These are phyloP conservation scores for Lucifuga dentata DNA, from an alignment of 2,113 vertebrate genomes.

Conservation along the genomic window DNA sequence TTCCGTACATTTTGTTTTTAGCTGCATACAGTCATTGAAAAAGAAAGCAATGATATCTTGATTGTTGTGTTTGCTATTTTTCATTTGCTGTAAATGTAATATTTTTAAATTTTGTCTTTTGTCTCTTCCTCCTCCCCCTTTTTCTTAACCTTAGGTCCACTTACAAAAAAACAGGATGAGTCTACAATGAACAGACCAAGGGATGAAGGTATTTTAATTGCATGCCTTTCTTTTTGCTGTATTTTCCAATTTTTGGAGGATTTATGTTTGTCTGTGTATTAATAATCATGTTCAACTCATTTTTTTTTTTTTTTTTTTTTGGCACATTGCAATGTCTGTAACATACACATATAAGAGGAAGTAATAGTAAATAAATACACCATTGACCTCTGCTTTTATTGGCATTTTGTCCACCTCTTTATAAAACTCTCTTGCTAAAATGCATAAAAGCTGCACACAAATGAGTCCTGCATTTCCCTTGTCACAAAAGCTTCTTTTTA, in stretches of 20 bases:
- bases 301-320: slow-evolving; percentile 30
- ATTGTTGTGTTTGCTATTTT: slow-evolving; percentile 29
- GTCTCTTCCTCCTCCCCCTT: slow-evolving; percentile 55
- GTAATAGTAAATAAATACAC: not conserved
- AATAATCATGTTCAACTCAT: slow-evolving; percentile 45
- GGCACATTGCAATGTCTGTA: slow-evolving; percentile 27
- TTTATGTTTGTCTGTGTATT: slow-evolving; percentile 52
- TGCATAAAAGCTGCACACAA: slow-evolving; percentile 27
- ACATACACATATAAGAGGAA: not conserved
- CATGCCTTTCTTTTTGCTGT: slow-evolving; percentile 70
- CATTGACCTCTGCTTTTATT: slow-evolving; percentile 31
- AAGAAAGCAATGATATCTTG: slow-evolving; percentile 41
- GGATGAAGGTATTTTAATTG: slow-evolving; percentile 87
- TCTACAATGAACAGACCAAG: slow-evolving; percentile 85
- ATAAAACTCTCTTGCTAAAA: slow-evolving; percentile 19
- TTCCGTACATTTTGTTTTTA: slow-evolving; percentile 44
- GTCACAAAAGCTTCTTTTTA: slow-evolving; percentile 23
- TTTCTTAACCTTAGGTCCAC: slow-evolving; percentile 89
- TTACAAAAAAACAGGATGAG: slow-evolving; percentile 90
- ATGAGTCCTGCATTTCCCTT: slow-evolving; percentile 14
- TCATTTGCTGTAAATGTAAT: slow-evolving; percentile 54
- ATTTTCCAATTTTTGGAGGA: slow-evolving; percentile 63
- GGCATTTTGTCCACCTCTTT: slow-evolving; percentile 26
- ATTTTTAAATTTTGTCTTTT: slow-evolving; percentile 78
- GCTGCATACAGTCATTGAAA: slow-evolving; percentile 38